These are phyloP conservation scores for Cynopterus brachyotis DNA, from an alignment of 2,113 vertebrate genomes.

Conservation along the genomic window DNA sequence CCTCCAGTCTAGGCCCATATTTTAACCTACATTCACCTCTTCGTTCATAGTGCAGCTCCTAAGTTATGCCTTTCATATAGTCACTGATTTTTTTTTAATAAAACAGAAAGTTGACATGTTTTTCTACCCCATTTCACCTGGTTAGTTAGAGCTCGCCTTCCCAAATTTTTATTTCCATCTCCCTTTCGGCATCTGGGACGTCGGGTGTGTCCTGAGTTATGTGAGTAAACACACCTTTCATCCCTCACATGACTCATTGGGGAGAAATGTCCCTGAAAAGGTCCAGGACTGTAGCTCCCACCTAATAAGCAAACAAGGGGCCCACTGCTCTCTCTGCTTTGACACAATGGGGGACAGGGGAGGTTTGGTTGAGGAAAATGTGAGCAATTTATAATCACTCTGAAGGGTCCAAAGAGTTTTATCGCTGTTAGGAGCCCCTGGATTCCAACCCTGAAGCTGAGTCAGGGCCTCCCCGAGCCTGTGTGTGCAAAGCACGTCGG, in stretches of 20 bases:
- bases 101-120: not conserved
- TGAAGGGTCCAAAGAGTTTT: not conserved
- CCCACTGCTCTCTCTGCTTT: not conserved
- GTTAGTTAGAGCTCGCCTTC: not conserved
- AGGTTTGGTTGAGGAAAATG: not conserved
- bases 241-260: not conserved
- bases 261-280: not conserved
- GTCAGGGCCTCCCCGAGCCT: not conserved
- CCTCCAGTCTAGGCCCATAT: too few species aligned
- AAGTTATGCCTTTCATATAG: accelerated
- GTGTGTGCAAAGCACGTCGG: accelerated
- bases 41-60: not conserved
- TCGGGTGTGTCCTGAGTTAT: not conserved
- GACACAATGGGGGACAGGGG: not conserved
- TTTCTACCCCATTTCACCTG: not conserved
- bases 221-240: not conserved
- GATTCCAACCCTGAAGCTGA: not conserved
- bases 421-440: not conserved
- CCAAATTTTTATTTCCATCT: not conserved
- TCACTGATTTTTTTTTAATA: not conserved
- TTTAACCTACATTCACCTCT: not conserved
- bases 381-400: not conserved
- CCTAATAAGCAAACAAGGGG: not conserved
- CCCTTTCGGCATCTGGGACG: too few species aligned
- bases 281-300: not conserved